Evolutionary conservation across 2,113 vertebrate species (phyloP).

Genomic region (Catharus minimus): DNA sequence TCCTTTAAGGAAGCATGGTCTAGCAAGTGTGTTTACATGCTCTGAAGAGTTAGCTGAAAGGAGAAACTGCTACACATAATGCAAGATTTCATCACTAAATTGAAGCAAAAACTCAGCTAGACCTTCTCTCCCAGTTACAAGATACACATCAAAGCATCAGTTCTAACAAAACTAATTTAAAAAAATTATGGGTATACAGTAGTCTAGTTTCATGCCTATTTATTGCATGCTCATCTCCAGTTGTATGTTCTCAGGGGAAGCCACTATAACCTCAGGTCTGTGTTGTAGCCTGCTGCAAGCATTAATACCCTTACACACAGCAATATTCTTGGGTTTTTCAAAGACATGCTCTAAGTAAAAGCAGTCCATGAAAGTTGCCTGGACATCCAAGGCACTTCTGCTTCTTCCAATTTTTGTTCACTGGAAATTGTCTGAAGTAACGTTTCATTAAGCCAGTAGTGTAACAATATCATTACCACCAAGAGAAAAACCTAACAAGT

Average conservation of each 20-base stretch:
- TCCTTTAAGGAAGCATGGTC: conserved; percentile 23
- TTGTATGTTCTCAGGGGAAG: neutral
- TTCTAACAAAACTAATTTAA: neutral
- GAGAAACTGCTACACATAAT: neutral
- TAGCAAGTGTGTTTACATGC: neutral
- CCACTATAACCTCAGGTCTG: neutral
- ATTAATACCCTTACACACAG: neutral
- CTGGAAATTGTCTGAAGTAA: neutral
- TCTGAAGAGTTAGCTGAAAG: neutral
- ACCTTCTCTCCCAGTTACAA: rapidly evolving
- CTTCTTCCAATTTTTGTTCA: neutral
- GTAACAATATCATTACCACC: neutral
- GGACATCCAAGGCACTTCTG: neutral
- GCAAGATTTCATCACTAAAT: neutral
- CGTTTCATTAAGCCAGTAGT: neutral
- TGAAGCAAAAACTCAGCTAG: neutral
- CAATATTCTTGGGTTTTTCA: neutral
- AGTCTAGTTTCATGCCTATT: neutral
- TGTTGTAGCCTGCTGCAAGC: neutral
- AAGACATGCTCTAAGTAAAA: neutral
- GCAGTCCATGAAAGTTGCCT: neutral
- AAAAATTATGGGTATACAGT: neutral
- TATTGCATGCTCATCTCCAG: neutral
- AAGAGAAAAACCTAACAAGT: neutral
- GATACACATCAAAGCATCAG: rapidly evolving